These are phyloP conservation scores for Sminthopsis crassicaudata DNA, from an alignment of 2,113 vertebrate species.

Conservation along the genomic window DNA sequence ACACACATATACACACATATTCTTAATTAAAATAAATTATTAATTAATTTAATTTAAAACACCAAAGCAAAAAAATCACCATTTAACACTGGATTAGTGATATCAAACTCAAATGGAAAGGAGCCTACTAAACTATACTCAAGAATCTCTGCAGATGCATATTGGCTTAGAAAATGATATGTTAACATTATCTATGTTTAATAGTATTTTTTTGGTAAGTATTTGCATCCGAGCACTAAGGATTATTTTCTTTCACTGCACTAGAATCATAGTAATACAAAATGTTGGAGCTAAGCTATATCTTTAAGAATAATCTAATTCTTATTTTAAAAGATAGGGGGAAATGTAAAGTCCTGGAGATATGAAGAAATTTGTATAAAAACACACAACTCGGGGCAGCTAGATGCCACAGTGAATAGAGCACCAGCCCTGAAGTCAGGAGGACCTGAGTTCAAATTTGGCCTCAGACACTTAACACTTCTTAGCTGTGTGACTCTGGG, in stretches of 20 bases:
- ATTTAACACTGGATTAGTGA: neutral
- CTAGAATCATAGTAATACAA: neutral
- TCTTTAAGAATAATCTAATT: neutral
- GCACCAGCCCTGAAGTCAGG: too few relatives aligned
- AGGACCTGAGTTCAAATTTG: too few relatives aligned
- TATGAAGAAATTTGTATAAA: neutral
- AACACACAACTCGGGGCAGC: neutral
- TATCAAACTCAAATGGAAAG: neutral
- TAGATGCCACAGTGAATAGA: too few relatives aligned
- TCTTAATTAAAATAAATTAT: neutral
- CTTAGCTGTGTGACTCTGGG: too few relatives aligned
- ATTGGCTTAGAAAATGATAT: neutral
- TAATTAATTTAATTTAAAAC: too few relatives aligned
- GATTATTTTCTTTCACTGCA: slow-evolving; percentile 53
- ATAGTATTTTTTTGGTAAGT: neutral
- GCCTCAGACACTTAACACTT: too few relatives aligned
- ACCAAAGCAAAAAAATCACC: neutral
- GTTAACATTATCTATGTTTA: neutral
- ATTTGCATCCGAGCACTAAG: slow-evolving; percentile 51
- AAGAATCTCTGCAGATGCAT: neutral
- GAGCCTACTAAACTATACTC: neutral
- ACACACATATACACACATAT: neutral
- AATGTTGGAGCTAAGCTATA: neutral
- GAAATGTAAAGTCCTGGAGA: neutral
- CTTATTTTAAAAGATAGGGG: neutral